These are phyloP conservation scores for Linyphia triangularis DNA, from an alignment of 2,888 invertebrate species.

Conservation along the genomic window DNA sequence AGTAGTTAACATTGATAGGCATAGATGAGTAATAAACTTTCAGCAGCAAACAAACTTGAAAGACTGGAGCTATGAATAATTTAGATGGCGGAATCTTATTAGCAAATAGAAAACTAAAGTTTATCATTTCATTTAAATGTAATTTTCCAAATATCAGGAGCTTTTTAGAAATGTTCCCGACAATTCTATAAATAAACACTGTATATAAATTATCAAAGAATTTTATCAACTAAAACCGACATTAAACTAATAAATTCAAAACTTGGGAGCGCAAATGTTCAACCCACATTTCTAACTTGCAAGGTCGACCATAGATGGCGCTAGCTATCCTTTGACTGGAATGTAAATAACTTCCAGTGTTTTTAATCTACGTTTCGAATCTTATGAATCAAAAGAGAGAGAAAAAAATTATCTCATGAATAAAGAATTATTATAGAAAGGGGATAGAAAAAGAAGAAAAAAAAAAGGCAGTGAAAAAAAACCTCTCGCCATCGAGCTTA, in stretches of 20 bases:
- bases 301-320: constrained; percentile 45
- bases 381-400: constrained; percentile 15
- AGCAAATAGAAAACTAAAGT: too few species aligned
- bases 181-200: too few species aligned
- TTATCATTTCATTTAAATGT: too few species aligned
- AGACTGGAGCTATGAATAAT: too few species aligned
- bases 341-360: neutral
- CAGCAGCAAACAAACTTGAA: too few species aligned
- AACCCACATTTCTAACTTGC: constrained; percentile 6
- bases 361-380: constrained; percentile 48
- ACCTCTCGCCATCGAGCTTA: neutral
- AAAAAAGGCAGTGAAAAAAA: neutral
- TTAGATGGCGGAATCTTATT: too few species aligned
- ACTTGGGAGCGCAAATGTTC: neutral
- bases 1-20: too few species aligned
- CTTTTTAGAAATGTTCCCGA: too few species aligned
- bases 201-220: too few species aligned
- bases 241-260: neutral
- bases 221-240: too few species aligned
- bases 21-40: too few species aligned
- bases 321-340: constrained; percentile 15
- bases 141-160: too few species aligned
- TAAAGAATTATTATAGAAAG: constrained; percentile 46
- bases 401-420: constrained; percentile 58
- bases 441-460: constrained; percentile 2